These are phyloP conservation scores for Ophonus ardosiacus DNA, from an alignment of 2,888 invertebrate species.

Conservation along the genomic window DNA sequence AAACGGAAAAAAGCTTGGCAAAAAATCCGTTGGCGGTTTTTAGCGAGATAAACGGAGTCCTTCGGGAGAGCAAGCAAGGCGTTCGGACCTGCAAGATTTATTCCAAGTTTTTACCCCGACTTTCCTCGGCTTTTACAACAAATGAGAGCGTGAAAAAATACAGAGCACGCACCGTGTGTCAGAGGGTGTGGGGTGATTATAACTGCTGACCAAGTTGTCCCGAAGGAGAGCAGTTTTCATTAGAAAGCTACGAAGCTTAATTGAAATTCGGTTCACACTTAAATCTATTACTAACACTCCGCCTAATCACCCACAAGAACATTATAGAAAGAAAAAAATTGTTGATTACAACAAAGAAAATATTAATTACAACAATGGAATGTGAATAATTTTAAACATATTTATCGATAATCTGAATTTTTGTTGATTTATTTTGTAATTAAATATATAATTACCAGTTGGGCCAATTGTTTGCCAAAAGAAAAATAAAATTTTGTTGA, in stretches of 20 bases:
- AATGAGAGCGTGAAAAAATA: slow-evolving; percentile 55
- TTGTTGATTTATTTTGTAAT: too few relatives aligned
- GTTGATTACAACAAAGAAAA: too few relatives aligned
- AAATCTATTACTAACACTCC: neutral
- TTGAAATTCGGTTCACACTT: neutral
- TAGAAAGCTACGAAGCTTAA: neutral
- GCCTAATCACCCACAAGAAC: neutral
- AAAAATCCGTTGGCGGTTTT: slow-evolving; percentile 56
- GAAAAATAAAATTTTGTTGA: too few relatives aligned
- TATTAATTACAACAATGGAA: too few relatives aligned
- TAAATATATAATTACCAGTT: too few relatives aligned
- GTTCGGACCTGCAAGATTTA: slow-evolving; percentile 54
- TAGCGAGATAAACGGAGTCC: slow-evolving; percentile 61
- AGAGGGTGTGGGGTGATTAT: slow-evolving; percentile 39
- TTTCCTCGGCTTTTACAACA: slow-evolving; percentile 56
- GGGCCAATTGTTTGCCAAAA: too few relatives aligned
- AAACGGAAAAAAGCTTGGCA: slow-evolving; percentile 42
- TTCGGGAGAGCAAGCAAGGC: slow-evolving; percentile 30
- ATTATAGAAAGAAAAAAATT: too few relatives aligned
- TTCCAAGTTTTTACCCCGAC: slow-evolving; percentile 57
- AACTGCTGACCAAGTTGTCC: slow-evolving; percentile 23
- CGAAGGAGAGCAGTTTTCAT: neutral
- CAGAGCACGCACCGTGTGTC: neutral
- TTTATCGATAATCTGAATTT: too few relatives aligned
- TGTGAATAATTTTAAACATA: too few relatives aligned